These are phyloP conservation scores for Leptopterna dolabrata DNA, from an alignment of 2,888 invertebrate species.

Conservation along the genomic window DNA sequence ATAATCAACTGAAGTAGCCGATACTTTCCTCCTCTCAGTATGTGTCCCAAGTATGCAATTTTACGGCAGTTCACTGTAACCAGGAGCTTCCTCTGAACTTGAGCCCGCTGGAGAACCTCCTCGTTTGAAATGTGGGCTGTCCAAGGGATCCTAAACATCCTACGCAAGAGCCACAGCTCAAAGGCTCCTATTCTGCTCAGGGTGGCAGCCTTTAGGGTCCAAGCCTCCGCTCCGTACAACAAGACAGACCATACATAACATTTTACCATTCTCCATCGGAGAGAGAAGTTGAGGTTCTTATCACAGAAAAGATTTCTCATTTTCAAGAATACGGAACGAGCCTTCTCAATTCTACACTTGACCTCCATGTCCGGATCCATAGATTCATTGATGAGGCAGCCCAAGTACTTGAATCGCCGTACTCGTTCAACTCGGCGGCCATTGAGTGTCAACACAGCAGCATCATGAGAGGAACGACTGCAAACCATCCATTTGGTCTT, in stretches of 20 bases:
- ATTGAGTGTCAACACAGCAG: neutral
- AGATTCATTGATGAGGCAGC: neutral
- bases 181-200: neutral
- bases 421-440: neutral
- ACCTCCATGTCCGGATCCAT: neutral
- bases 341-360: neutral
- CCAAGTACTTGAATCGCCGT: neutral
- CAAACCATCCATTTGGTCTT: neutral
- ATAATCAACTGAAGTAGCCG: constrained; percentile 3
- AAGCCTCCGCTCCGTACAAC: neutral
- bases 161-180: neutral
- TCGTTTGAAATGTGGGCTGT: neutral
- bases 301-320: neutral
- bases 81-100: neutral
- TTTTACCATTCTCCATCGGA: neutral
- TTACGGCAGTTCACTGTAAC: neutral
- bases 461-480: neutral
- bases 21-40: neutral
- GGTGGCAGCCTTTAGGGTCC: neutral
- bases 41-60: neutral
- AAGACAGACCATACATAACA: neutral
- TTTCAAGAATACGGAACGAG: neutral
- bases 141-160: constrained; percentile 6
- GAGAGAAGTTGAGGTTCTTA: neutral
- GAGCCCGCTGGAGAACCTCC: neutral